A percentile compares a stretch with the other conserved stretches of the same genome.
Conservation (phyloP, 2,888 invertebrate genomes). For the Tubulanus polymorphus region DNA sequence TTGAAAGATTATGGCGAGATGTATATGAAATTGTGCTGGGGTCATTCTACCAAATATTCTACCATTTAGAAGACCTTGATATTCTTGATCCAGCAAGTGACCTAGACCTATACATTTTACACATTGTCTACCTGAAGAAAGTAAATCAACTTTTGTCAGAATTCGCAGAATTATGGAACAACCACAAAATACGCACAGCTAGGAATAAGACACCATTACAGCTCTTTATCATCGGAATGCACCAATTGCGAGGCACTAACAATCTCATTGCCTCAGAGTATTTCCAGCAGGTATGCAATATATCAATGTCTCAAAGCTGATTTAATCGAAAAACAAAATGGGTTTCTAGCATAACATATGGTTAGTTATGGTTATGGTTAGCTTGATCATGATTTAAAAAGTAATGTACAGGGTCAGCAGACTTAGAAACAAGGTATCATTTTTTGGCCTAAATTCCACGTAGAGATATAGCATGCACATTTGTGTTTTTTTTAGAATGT, state of each 20-base stretch:
- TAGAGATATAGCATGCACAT: no score
- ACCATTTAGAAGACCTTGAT: slow-evolving; percentile 3
- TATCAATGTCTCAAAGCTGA: no score
- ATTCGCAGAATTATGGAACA: slow-evolving; percentile 14
- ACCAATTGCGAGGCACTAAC: background rate
- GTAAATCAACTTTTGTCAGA: slow-evolving; percentile 7
- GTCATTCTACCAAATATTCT: slow-evolving; percentile 6
- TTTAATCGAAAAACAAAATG: no score
- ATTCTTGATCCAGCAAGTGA: slow-evolving; percentile 9
- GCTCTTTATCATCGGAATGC: slow-evolving; percentile 9
- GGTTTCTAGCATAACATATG: no score
- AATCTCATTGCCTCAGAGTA: slow-evolving; percentile 3
- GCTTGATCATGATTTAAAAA: no score
- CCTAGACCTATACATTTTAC: slow-evolving; percentile 8
- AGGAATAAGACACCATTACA: slow-evolving; percentile 7
- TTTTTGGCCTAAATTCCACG: no score
- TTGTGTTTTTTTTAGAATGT: no score
- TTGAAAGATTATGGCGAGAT: slow-evolving; percentile 18
- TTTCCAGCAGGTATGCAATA: no score
- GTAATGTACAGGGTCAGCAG: no score
- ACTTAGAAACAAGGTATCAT: no score
- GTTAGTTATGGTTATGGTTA: no score
- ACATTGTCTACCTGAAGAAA: slow-evolving; percentile 8
- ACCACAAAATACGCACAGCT: slow-evolving; percentile 14
- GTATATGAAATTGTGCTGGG: slow-evolving; percentile 7